Percentiles rank a stretch among this genome's conserved stretches.
phyloP scores from a whole-genome alignment of 2,113 vertebrate genomes.

The Eudorcas thomsonii region DNA sequence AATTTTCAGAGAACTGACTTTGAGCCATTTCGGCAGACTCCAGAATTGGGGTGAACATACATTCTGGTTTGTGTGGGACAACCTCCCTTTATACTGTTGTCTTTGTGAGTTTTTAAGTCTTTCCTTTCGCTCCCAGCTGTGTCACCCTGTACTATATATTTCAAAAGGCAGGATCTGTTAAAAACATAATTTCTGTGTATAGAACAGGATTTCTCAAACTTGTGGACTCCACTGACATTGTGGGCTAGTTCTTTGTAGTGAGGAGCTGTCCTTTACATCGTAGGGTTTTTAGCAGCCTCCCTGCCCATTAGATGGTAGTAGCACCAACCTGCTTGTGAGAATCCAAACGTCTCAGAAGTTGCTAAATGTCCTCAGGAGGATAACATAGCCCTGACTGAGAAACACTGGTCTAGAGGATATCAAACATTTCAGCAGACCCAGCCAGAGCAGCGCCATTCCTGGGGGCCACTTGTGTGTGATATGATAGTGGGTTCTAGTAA shows the following conservation, averaged over 20 bases:
- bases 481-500: accelerated
- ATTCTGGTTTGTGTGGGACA: background rate
- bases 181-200: background rate
- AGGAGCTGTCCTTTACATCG: background rate
- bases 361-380: background rate
- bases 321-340: background rate
- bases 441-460: background rate
- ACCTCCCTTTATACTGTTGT: background rate
- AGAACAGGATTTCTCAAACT: background rate
- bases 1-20: background rate
- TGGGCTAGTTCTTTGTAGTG: background rate
- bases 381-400: background rate
- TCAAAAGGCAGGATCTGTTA: background rate
- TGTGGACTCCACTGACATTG: background rate
- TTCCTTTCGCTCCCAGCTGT: background rate
- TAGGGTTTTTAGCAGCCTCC: background rate
- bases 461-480: background rate
- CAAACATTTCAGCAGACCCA: background rate
- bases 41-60: background rate
- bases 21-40: background rate
- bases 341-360: background rate
- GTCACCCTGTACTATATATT: background rate
- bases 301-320: background rate
- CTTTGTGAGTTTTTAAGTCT: background rate
- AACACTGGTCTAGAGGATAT: background rate